Evolutionary conservation across 1,140 invertebrate genomes (phyloP).

Genomic region (Gerris buenoi): DNA sequence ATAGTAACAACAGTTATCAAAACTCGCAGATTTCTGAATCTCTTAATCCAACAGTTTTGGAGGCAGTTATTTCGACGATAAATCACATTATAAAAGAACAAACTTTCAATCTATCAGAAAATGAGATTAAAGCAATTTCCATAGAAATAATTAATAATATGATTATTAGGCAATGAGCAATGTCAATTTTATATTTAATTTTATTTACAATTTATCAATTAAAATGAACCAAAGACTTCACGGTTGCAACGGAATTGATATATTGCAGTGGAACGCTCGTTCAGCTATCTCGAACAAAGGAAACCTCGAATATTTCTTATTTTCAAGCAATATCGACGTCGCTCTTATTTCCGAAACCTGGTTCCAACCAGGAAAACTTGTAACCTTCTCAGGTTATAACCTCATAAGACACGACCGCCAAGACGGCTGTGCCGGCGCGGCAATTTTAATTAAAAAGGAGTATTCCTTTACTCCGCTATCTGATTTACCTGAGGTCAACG

Average conservation of each 20-base stretch:
- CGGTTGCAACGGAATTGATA: background rate
- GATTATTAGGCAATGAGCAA: too few relatives aligned
- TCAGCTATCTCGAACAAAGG: background rate
- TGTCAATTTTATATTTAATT: too few relatives aligned
- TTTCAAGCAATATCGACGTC: background rate
- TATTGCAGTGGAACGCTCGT: background rate
- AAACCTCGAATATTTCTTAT: background rate
- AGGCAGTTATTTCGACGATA: background rate
- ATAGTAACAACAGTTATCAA: background rate
- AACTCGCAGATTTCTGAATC: too few relatives aligned
- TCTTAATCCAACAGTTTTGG: too few relatives aligned
- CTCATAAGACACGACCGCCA: background rate
- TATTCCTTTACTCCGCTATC: background rate
- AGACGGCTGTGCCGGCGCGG: background rate
- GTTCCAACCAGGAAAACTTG: background rate
- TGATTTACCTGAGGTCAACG: background rate
- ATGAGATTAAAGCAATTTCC: background rate
- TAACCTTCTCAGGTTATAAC: background rate
- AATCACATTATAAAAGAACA: background rate
- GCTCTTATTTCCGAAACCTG: background rate
- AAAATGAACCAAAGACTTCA: background rate
- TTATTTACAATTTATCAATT: too few relatives aligned
- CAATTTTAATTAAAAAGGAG: background rate
- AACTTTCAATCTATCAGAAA: background rate
- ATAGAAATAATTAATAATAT: too few relatives aligned